Base-by-base conservation (phyloP, 2,888 invertebrate species). In the Amblyjoppa proteus region DNA sequence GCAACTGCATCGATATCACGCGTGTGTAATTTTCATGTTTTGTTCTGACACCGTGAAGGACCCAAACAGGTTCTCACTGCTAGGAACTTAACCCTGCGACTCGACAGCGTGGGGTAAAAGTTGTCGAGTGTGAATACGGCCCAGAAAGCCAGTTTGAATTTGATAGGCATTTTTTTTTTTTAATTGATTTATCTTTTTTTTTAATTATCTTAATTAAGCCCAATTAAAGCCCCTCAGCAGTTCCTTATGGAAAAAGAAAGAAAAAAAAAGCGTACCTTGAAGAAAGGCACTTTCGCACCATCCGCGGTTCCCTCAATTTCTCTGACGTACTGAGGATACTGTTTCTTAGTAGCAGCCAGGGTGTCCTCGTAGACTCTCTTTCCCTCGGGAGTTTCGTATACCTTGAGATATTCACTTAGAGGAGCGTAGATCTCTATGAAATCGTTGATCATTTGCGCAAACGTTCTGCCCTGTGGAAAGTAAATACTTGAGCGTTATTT, bases 231-330 rank as follows among this genome's bases (percentile, higher is more conserved):
- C 20, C 20, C 20, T 20, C 20, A 20, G 41, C 41, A 11, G 11
- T 20, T 5, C 3, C 7, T 53, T 20, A 7, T 7, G 49, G 28
- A 75, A 49, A 51, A 41, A 31, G 28, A 41, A 61, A 69, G 13
- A 20, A 28, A 56, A 28, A 56, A n/a, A 49, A 45, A 64, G 34
- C 89, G 93, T 93, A 97, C 98, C 96, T 97, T 97, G 89, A 97
- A 94, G 93, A 98, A 98, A 0, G 97, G 97, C 4, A 98, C 97
- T 88, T 96, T 95, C 0, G 98, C 96, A 0, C 98, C 98, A 91
- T 98, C 97, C 7, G 98, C 97, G n/a, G 97, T 96, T 7, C 98
- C 98, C 92, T 97, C 96, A 58, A 98, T 95, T 94, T 98, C 98
- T 84, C 96, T 95, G 1, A 98, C 95, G 91, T 98, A 98, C 90